Evolutionary conservation across 2,113 vertebrate genomes (phyloP).

Genomic region (Porphyrio hochstetteri): DNA sequence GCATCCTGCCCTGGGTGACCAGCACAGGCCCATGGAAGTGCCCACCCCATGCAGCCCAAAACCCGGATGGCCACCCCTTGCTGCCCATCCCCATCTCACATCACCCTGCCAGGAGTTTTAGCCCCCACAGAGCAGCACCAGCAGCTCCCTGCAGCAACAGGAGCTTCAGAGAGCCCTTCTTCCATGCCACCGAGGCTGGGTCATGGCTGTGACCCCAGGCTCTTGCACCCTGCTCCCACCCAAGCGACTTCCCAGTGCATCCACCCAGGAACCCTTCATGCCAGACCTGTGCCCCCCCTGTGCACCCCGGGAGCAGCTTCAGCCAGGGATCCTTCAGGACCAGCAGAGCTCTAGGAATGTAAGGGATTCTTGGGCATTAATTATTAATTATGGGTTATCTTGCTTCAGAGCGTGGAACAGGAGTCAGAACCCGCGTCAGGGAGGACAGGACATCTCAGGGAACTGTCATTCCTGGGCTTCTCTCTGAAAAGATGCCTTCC

Average conservation of each 20-base stretch:
- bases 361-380: background rate
- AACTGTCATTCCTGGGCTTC: constrained; percentile 17
- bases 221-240: background rate
- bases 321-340: background rate
- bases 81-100: background rate
- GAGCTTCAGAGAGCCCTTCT: background rate
- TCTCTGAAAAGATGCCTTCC: constrained; percentile 37
- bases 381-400: constrained; percentile 49
- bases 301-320: fast-evolving
- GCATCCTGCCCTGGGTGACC: no score
- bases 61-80: background rate
- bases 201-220: no score
- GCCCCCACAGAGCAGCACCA: fast-evolving
- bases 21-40: background rate
- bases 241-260: background rate
- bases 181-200: fast-evolving
- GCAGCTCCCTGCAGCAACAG: fast-evolving
- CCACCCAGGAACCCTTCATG: no score
- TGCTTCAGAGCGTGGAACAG: constrained; percentile 46
- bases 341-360: background rate
- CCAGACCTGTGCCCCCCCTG: background rate
- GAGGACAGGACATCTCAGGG: constrained; percentile 31
- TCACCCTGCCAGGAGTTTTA: background rate
- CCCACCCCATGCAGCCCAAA: fast-evolving
- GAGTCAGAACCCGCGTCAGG: background rate